A percentile compares a stretch with the other conserved stretches of the same genome.
phyloP scores from a whole-genome alignment of 2,888 invertebrate species.

The Eretmocerus hayati region DNA sequence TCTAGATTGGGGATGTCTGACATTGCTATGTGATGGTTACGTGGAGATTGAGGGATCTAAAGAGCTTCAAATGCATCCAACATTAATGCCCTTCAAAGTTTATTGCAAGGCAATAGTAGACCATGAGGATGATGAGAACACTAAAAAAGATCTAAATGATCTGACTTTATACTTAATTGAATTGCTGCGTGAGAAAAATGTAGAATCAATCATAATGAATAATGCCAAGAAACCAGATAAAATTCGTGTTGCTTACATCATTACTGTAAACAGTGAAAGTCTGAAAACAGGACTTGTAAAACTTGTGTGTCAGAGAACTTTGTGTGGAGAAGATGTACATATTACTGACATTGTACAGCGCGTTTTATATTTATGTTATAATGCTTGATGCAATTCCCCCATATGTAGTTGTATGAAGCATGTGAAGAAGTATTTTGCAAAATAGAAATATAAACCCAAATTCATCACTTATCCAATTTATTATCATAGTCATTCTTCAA shows the following conservation, averaged over 20 bases:
- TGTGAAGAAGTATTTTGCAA: too few species aligned
- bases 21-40: constrained; percentile 39
- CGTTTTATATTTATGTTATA: constrained; percentile 19
- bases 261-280: constrained; percentile 62
- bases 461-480: too few species aligned
- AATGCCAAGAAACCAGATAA: constrained; percentile 34
- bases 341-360: constrained; percentile 36
- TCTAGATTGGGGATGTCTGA: constrained; percentile 41
- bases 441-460: too few species aligned
- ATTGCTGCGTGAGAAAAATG: constrained; percentile 46
- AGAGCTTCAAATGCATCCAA: constrained; percentile 58
- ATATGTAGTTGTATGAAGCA: too few species aligned
- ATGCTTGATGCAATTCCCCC: too few species aligned
- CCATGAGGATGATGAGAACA: constrained; percentile 41
- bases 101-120: constrained; percentile 51
- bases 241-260: constrained; percentile 60
- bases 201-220: constrained; percentile 35
- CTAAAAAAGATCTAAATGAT: constrained; percentile 49
- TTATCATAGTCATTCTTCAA: constrained; percentile 28
- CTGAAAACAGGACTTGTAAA: constrained; percentile 65
- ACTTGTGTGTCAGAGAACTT: constrained; percentile 49
- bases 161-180: constrained; percentile 53
- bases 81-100: constrained; percentile 71
- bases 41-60: constrained; percentile 39
- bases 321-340: constrained; percentile 40